A percentile compares a stretch with the other conserved stretches of the same genome.
These are phyloP conservation scores for Chamaedrilus cognettii DNA, from an alignment of 2,888 invertebrate species.

Conservation along the genomic window DNA sequence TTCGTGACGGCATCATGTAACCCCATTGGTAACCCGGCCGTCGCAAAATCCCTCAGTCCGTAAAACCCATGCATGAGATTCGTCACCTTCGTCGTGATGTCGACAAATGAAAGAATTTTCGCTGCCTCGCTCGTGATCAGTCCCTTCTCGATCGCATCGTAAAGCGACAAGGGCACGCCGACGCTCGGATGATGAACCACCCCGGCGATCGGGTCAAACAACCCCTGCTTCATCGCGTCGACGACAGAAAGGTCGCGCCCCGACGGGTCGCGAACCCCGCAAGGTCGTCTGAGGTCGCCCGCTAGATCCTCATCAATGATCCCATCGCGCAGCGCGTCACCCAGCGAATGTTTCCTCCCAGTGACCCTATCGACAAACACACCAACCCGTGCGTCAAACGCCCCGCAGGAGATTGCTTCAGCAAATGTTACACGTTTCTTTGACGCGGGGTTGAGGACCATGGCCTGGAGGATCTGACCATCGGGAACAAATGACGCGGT, in stretches of 20 bases:
- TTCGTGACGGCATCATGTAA: conserved; percentile 59
- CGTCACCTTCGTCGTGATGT: conserved; percentile 47
- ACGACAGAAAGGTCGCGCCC: conserved; percentile 76
- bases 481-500: conserved; percentile 45
- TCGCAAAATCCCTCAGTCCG: conserved; percentile 42
- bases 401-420: conserved; percentile 38
- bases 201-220: conserved; percentile 84
- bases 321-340: conserved; percentile 82
- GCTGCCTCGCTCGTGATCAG: conserved; percentile 33
- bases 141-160: conserved; percentile 26
- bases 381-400: conserved; percentile 40
- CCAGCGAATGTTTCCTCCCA: conserved; percentile 73
- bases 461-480: conserved; percentile 45
- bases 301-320: conserved; percentile 81
- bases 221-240: conserved; percentile 89
- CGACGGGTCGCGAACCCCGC: conserved; percentile 76
- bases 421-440: conserved; percentile 32
- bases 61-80: conserved; percentile 51
- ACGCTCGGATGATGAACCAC: conserved; percentile 76
- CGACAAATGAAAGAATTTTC: conserved; percentile 44
- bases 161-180: conserved; percentile 61
- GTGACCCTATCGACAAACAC: conserved; percentile 62
- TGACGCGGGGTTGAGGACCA: conserved; percentile 59
- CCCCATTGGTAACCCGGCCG: conserved; percentile 46
- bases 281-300: conserved; percentile 76